phyloP scores from a whole-genome alignment of 1,140 invertebrate species.

The Caligus rogercresseyi region DNA sequence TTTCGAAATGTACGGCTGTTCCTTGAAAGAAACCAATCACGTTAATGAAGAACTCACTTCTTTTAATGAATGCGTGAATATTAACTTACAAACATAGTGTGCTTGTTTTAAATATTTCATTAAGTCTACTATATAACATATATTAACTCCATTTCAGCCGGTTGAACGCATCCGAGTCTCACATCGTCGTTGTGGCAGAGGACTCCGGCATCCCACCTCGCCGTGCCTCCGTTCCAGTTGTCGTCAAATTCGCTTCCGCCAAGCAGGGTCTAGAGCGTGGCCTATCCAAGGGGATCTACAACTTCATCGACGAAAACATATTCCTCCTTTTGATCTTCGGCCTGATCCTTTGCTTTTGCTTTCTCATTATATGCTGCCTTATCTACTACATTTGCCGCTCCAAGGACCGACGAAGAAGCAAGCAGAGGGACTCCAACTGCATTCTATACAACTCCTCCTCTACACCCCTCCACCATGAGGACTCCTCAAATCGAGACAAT shows the following conservation, averaged over 20 bases:
- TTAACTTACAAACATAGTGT: no score
- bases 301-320: conserved; percentile 30
- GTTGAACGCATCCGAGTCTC: conserved; percentile 40
- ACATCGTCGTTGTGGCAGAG: conserved; percentile 54
- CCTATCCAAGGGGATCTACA: conserved; percentile 19
- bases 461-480: not conserved
- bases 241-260: conserved; percentile 42
- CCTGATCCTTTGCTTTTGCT: conserved; percentile 46
- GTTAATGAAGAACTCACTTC: no score
- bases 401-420: conserved; percentile 25
- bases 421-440: conserved; percentile 39
- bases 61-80: no score
- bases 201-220: conserved; percentile 55
- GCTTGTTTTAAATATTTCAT: no score
- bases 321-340: conserved; percentile 41
- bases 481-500: not conserved
- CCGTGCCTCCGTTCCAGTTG: conserved; percentile 51
- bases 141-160: conserved; percentile 24
- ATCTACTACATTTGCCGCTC: conserved; percentile 46
- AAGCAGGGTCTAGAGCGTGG: conserved; percentile 7
- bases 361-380: conserved; percentile 49
- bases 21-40: no score
- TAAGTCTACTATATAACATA: no score
- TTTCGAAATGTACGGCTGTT: no score
- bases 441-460: not conserved